Conservation (phyloP, 2,113 vertebrate genomes). For the Cryptomyrus ogoouensis region DNA sequence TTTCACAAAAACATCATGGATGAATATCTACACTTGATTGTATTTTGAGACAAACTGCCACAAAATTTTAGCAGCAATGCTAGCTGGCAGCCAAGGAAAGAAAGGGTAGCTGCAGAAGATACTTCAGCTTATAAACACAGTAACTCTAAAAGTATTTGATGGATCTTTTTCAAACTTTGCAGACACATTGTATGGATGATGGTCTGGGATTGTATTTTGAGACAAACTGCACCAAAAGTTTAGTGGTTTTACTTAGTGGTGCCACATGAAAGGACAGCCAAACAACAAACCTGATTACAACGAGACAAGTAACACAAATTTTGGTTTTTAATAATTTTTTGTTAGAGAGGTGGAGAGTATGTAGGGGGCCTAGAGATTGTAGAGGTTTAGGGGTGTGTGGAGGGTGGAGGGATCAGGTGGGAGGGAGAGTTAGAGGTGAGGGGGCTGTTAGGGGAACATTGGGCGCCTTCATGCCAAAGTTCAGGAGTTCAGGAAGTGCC, state of each 20-base stretch:
- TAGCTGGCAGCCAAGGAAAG: not conserved
- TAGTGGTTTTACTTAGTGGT: too few species aligned
- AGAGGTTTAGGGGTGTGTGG: not conserved
- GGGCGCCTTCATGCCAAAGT: not conserved
- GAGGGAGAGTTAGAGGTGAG: too few species aligned
- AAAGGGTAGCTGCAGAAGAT: not conserved
- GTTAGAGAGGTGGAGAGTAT: not conserved
- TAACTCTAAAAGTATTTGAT: not conserved
- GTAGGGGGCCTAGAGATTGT: not conserved
- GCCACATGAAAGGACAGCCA: not conserved
- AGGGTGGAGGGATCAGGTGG: not conserved
- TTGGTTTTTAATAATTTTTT: not conserved
- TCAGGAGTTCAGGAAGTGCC: not conserved
- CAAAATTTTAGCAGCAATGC: not conserved
- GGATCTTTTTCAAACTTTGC: not conserved
- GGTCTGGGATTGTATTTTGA: not conserved
- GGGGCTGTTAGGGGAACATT: too few species aligned
- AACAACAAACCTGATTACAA: not conserved
- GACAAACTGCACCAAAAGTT: not conserved
- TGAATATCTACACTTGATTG: not conserved
- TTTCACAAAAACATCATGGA: not conserved
- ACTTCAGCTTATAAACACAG: not conserved
- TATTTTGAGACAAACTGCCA: not conserved
- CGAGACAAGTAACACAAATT: not conserved
- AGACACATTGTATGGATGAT: not conserved